Conservation (phyloP, 2,113 vertebrate species). For the Osmerus mordax region DNA sequence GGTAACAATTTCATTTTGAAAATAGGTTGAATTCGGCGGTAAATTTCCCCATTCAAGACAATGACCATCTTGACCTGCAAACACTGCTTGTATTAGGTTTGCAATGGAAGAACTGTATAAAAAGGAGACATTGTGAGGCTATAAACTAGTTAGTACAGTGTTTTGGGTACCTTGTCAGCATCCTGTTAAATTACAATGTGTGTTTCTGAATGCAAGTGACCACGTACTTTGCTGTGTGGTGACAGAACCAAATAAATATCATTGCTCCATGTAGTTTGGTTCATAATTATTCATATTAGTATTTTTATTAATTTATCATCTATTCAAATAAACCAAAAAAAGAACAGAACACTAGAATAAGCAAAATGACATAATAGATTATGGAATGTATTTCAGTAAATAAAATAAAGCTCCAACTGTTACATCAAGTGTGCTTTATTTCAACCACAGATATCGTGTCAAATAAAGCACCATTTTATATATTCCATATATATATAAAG, state of each 20-base stretch:
- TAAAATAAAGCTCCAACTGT: slow-evolving; percentile 99
- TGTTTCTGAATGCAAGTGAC: background rate
- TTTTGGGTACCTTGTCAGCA: too few relatives aligned
- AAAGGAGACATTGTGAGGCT: too few relatives aligned
- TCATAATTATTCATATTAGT: slow-evolving; percentile 72
- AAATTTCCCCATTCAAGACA: too few relatives aligned
- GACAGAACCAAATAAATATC: slow-evolving; percentile 23
- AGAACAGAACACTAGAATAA: slow-evolving; percentile 63
- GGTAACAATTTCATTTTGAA: too few relatives aligned
- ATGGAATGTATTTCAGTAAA: slow-evolving; percentile 76
- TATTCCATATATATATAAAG: slow-evolving; percentile 63
- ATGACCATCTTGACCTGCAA: too few relatives aligned
- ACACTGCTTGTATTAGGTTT: too few relatives aligned
- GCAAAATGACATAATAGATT: slow-evolving; percentile 64
- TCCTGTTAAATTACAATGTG: too few relatives aligned
- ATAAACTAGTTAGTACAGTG: too few relatives aligned
- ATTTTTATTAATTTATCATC: slow-evolving; percentile 76
- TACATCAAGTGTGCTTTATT: slow-evolving; percentile 99
- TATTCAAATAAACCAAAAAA: slow-evolving; percentile 71
- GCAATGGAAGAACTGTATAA: too few relatives aligned
- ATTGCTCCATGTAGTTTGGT: slow-evolving; percentile 32
- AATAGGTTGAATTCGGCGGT: too few relatives aligned
- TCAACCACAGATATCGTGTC: slow-evolving; percentile 93
- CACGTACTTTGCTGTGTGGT: background rate
- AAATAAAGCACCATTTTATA: slow-evolving; percentile 93